A percentile compares a stretch with the other conserved stretches of the same genome.
Evolutionary conservation across 2,888 invertebrate genomes (phyloP).

Genomic region (Congeria kusceri): DNA sequence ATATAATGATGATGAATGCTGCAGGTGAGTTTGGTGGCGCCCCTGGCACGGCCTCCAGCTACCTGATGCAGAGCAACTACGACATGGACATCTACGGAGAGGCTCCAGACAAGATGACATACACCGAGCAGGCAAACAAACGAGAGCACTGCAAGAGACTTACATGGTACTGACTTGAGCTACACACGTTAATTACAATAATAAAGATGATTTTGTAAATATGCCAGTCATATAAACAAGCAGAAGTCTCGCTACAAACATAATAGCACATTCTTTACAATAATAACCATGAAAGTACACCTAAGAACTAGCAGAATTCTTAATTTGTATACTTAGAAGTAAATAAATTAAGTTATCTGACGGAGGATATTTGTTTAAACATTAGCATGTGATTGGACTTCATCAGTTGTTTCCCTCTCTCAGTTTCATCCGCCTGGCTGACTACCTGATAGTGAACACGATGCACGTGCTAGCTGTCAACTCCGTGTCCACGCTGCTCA

Average conservation of each 20-base stretch:
- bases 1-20: background rate
- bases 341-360: no score
- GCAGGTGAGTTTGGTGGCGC: constrained; percentile 64
- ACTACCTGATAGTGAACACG: constrained; percentile 85
- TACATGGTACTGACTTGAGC: constrained; percentile 89
- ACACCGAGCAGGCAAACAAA: constrained; percentile 94
- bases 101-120: constrained; percentile 90
- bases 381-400: no score
- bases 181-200: background rate
- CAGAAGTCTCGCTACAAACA: no score
- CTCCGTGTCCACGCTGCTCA: constrained; percentile 85
- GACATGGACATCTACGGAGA: constrained; percentile 86
- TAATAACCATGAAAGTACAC: no score
- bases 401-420: background rate
- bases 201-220: no score
- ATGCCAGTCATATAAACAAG: no score
- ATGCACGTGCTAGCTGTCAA: constrained; percentile 86
- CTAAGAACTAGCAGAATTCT: no score
- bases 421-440: constrained; percentile 86
- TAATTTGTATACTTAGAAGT: no score
- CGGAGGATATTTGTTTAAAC: no score
- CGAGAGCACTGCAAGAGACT: constrained; percentile 92
- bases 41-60: constrained; percentile 84
- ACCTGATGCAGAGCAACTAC: constrained; percentile 84
- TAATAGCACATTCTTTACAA: no score